Conservation (phyloP, 2,797 vertebrate species). For the Tolypeutes matacus region DNA sequence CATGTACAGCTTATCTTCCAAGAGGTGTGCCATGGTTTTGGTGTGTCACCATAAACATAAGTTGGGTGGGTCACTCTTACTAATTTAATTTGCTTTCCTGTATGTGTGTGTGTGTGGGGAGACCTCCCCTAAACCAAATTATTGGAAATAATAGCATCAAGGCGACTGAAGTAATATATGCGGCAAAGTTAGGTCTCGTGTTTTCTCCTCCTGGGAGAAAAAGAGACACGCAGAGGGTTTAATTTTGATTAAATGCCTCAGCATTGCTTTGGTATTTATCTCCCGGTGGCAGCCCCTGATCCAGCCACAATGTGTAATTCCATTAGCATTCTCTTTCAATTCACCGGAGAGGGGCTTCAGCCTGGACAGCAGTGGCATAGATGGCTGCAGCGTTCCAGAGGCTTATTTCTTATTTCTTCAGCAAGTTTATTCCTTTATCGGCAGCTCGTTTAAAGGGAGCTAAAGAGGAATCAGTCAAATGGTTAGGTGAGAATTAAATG, state of each 20-base stretch:
- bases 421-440: slow-evolving; percentile 74
- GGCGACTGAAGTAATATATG: slow-evolving; percentile 70
- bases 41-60: slow-evolving; percentile 78
- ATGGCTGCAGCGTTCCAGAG: slow-evolving; percentile 63
- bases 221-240: slow-evolving; percentile 74
- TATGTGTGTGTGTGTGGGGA: not conserved
- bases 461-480: slow-evolving; percentile 58
- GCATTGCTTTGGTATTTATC: slow-evolving; percentile 84
- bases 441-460: slow-evolving; percentile 72
- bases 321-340: slow-evolving; percentile 86
- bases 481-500: slow-evolving; percentile 74
- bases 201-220: slow-evolving; percentile 66
- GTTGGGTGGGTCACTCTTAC: slow-evolving; percentile 83
- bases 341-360: slow-evolving; percentile 77
- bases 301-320: slow-evolving; percentile 82
- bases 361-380: slow-evolving; percentile 73
- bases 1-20: slow-evolving; percentile 84
- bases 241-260: slow-evolving; percentile 85
- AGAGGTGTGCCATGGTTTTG: slow-evolving; percentile 76
- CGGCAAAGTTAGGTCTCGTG: slow-evolving; percentile 74
- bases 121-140: slow-evolving; percentile 80
- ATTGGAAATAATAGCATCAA: slow-evolving; percentile 84
- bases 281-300: slow-evolving; percentile 81
- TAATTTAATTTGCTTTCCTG: slow-evolving; percentile 86
- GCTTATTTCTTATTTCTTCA: slow-evolving; percentile 79